A percentile compares a stretch with the other conserved stretches of the same genome.
Conservation (phyloP, 2,113 vertebrate genomes). For the Pipra filicauda region DNA sequence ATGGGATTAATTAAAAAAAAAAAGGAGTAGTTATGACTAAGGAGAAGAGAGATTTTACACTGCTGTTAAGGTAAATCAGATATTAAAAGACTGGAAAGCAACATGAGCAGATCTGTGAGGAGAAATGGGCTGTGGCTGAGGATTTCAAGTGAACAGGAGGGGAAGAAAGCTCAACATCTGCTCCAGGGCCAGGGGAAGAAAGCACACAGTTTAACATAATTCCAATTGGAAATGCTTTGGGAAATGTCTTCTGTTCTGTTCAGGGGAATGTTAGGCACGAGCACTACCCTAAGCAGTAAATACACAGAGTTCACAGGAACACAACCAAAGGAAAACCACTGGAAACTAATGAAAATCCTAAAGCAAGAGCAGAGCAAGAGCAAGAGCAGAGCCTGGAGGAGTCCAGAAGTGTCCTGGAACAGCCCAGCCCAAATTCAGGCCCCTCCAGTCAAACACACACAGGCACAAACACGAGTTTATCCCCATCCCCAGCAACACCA, state of each 20-base stretch:
- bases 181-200: neutral
- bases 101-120: rapidly evolving
- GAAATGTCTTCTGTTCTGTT: neutral
- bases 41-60: neutral
- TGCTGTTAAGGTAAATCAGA: neutral
- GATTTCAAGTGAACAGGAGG: neutral
- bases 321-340: neutral
- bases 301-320: neutral
- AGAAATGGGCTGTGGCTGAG: neutral
- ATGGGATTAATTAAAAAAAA: neutral
- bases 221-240: neutral
- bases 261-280: neutral
- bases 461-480: rapidly evolving
- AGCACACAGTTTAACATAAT: neutral
- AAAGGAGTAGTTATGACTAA: neutral
- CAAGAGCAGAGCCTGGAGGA: neutral
- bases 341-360: neutral
- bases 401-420: neutral
- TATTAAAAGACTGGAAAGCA: neutral
- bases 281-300: neutral
- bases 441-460: rapidly evolving
- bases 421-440: rapidly evolving
- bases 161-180: neutral
- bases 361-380: neutral
- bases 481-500: rapidly evolving